phyloP scores from a whole-genome alignment of 2,888 invertebrate species.

The Biston stratarius region DNA sequence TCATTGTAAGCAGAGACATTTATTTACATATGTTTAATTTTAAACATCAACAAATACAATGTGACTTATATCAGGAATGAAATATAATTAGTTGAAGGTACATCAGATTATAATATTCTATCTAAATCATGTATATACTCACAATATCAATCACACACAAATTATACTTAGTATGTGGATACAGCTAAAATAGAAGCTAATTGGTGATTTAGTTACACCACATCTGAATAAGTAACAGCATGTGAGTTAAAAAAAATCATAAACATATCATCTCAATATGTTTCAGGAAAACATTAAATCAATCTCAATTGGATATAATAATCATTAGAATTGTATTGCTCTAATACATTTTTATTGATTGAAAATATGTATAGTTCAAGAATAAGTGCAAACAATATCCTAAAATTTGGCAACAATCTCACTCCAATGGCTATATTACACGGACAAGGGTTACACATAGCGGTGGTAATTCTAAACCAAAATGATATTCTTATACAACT shows the following conservation, averaged over 20 bases:
- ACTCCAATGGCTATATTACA: constrained; percentile 45
- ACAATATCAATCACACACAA: constrained; percentile 61
- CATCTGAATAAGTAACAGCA: constrained; percentile 17
- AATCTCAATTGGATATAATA: constrained; percentile 3
- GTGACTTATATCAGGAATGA: constrained; percentile 56
- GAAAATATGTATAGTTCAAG: constrained; percentile 54
- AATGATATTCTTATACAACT: no score
- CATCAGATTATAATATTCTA: constrained; percentile 64
- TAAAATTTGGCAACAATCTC: constrained; percentile 72
- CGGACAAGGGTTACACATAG: no score
- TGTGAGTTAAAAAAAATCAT: neutral
- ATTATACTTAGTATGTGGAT: constrained; percentile 38
- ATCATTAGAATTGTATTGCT: neutral
- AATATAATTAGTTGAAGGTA: constrained; percentile 62
- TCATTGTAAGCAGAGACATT: constrained; percentile 64
- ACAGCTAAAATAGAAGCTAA: constrained; percentile 53
- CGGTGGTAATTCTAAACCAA: no score
- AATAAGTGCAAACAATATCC: constrained; percentile 47
- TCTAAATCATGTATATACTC: constrained; percentile 61
- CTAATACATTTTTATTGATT: constrained; percentile 47
- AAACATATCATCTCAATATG: constrained; percentile 7
- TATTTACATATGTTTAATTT: constrained; percentile 73
- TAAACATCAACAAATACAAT: constrained; percentile 59
- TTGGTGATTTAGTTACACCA: constrained; percentile 44
- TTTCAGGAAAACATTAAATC: constrained; percentile 1